Percentiles rank a stretch among this genome's conserved stretches.
These are phyloP conservation scores for Aplocera efformata DNA, from an alignment of 2,888 invertebrate genomes.

Conservation along the genomic window DNA sequence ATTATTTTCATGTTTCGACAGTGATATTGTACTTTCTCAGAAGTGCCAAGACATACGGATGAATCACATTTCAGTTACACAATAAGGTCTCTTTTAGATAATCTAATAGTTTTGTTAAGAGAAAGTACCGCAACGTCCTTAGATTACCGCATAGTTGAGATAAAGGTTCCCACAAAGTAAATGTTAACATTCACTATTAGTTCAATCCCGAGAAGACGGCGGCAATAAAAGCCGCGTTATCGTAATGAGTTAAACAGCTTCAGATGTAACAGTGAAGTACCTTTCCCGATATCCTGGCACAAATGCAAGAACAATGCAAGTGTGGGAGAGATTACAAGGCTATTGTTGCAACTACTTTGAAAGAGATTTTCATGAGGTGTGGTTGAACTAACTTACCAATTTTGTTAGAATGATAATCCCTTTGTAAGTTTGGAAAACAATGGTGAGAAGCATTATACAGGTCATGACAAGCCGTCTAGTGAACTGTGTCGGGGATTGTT, in stretches of 20 bases:
- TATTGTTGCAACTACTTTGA: constrained; percentile 6
- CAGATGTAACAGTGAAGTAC: constrained; percentile 26
- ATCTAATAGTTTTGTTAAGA: too few species aligned
- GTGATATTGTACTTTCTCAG: too few species aligned
- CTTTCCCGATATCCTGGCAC: constrained; percentile 18
- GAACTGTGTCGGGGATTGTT: too few species aligned
- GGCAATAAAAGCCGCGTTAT: constrained; percentile 28
- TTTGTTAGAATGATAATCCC: too few species aligned
- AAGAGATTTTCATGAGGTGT: not conserved
- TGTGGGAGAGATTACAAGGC: constrained; percentile 6
- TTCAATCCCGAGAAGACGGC: constrained; percentile 30
- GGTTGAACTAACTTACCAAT: not conserved
- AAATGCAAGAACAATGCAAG: constrained; percentile 8
- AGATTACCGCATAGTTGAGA: constrained; percentile 44
- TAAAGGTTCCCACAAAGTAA: constrained; percentile 38
- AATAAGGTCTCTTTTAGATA: too few species aligned
- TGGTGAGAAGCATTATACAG: too few species aligned
- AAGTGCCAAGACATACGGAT: too few species aligned
- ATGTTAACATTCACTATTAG: constrained; percentile 36
- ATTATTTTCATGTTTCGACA: too few species aligned
- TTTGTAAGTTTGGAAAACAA: too few species aligned
- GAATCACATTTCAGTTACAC: too few species aligned
- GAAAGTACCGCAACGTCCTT: constrained; percentile 45
- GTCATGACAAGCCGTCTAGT: too few species aligned
- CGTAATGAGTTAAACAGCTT: constrained; percentile 20